These are phyloP conservation scores for Hassar affinis DNA, from an alignment of 2,113 vertebrate genomes.

Conservation along the genomic window DNA sequence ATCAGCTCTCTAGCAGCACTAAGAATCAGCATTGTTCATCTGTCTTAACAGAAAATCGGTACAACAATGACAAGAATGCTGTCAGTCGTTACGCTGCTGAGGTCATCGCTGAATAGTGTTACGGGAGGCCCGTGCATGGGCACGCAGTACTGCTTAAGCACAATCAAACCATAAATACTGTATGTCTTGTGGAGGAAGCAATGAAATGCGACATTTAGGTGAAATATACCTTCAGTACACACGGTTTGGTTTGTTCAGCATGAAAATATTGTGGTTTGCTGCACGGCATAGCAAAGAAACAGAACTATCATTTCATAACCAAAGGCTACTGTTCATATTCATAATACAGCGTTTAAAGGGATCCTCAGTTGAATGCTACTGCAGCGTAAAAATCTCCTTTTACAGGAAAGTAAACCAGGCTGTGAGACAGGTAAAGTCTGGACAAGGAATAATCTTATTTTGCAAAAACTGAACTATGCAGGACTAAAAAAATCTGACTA, in stretches of 20 bases:
- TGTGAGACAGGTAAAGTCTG: neutral
- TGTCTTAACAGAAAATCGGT: slow-evolving; percentile 24
- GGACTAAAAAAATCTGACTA: neutral
- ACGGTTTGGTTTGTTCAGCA: neutral
- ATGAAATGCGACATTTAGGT: neutral
- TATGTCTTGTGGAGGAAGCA: neutral
- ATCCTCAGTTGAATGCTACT: neutral
- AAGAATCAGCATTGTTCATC: slow-evolving; percentile 38
- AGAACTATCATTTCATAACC: neutral
- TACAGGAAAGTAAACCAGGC: neutral
- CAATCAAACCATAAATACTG: neutral
- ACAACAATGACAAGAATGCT: slow-evolving; percentile 25
- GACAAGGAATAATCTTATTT: neutral
- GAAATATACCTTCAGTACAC: neutral
- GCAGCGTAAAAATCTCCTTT: neutral
- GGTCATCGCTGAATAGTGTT: slow-evolving; percentile 4
- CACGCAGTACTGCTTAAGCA: neutral
- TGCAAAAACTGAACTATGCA: neutral
- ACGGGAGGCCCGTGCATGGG: neutral
- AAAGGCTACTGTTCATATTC: neutral
- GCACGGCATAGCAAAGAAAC: neutral
- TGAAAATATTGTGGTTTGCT: slow-evolving; percentile 8
- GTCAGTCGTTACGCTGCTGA: slow-evolving; percentile 4
- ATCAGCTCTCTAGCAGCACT: slow-evolving; percentile 13
- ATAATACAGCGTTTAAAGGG: neutral